Evolutionary conservation across 2,113 vertebrate genomes (phyloP).

Genomic region (Gavia stellata): DNA sequence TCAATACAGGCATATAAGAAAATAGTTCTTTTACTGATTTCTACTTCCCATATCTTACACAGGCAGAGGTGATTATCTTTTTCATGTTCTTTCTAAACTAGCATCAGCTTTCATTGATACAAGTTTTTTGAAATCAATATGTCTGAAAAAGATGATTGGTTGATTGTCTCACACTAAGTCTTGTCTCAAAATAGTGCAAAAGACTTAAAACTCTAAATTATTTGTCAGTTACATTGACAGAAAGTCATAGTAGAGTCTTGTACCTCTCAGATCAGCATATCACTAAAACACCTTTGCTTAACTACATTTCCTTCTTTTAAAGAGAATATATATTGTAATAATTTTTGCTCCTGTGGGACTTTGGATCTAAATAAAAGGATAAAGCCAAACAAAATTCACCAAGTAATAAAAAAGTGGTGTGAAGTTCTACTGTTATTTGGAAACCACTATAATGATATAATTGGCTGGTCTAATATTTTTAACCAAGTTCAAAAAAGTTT

Average conservation of each 20-base stretch:
- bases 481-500: conserved; percentile 71
- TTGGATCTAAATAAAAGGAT: neutral
- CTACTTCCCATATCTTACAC: neutral
- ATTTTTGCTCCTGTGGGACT: neutral
- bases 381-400: neutral
- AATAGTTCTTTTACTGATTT: neutral
- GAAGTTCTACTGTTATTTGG: neutral
- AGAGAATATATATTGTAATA: neutral
- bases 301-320: neutral
- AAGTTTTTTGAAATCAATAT: neutral
- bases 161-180: neutral
- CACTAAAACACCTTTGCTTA: neutral
- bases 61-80: neutral
- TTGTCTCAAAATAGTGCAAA: neutral
- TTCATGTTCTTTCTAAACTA: neutral
- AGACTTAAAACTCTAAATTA: conserved; percentile 26
- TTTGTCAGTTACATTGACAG: neutral
- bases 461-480: conserved; percentile 63
- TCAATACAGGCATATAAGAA: neutral
- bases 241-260: neutral
- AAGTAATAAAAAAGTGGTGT: neutral
- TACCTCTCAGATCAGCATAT: neutral
- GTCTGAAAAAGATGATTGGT: neutral
- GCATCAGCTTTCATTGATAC: neutral
- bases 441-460: conserved; percentile 45